Evolutionary conservation across 1,140 invertebrate species (phyloP).

Genomic region (Brachionus manjavacas): DNA sequence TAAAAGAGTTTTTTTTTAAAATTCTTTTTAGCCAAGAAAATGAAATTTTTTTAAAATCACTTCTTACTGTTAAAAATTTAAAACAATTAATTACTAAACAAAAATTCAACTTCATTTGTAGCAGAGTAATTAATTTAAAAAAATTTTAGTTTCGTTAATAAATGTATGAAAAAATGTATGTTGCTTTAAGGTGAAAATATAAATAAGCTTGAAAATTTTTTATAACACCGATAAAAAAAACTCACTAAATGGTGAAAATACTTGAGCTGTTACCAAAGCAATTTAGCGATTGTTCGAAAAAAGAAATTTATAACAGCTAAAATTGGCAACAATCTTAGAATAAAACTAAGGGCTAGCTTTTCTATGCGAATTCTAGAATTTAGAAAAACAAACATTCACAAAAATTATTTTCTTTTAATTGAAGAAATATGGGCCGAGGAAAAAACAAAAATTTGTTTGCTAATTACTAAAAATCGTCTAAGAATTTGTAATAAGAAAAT

Average conservation of each 20-base stretch:
- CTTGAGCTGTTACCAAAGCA: not conserved
- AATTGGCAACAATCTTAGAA: not conserved
- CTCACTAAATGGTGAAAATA: not conserved
- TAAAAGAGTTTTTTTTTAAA: too few relatives aligned
- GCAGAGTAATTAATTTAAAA: too few relatives aligned
- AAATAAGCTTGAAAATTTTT: not conserved
- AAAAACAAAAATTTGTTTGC: not conserved
- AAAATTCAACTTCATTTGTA: too few relatives aligned
- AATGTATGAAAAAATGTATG: not conserved
- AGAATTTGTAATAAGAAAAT: not conserved
- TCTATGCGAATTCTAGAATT: not conserved
- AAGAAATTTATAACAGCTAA: not conserved
- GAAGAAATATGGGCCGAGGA: not conserved
- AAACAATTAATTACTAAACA: too few relatives aligned
- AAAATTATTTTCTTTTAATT: not conserved
- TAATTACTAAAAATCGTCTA: constrained; percentile 29
- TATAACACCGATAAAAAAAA: not conserved
- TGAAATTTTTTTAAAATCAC: too few relatives aligned
- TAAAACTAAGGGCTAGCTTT: not conserved
- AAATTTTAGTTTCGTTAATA: too few relatives aligned
- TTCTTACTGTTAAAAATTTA: too few relatives aligned
- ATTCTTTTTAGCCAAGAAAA: too few relatives aligned
- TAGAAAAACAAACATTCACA: not conserved
- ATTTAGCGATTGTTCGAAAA: not conserved
- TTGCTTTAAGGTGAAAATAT: not conserved